Evolutionary conservation across 2,113 vertebrate species (phyloP).

Genomic region (Phasianus colchicus): DNA sequence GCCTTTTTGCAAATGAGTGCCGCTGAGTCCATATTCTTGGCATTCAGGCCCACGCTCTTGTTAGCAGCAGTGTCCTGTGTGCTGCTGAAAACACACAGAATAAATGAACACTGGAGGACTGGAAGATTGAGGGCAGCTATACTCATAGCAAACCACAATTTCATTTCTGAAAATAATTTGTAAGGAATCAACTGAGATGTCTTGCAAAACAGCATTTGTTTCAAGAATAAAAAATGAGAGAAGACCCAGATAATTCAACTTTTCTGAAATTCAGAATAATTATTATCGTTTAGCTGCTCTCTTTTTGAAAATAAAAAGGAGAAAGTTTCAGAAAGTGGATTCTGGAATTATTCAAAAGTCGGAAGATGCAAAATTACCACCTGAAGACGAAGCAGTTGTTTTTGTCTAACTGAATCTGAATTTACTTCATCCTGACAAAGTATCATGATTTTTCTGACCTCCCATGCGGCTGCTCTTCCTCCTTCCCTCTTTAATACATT

Average conservation of each 20-base stretch:
- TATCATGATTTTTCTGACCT: neutral
- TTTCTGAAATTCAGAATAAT: neutral
- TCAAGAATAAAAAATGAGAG: neutral
- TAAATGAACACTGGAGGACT: neutral
- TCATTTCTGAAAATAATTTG: neutral
- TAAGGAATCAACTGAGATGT: neutral
- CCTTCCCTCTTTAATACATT: neutral
- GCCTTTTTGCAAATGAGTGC: neutral
- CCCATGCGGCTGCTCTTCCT: rapidly evolving
- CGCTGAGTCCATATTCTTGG: neutral
- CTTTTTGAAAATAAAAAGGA: neutral
- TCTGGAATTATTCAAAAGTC: neutral
- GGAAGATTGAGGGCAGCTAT: neutral
- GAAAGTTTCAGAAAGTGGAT: neutral
- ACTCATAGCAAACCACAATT: neutral
- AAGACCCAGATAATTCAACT: neutral
- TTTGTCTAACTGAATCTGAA: neutral
- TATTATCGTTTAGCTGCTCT: neutral
- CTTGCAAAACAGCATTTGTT: neutral
- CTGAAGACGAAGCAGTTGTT: neutral
- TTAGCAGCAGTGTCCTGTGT: neutral
- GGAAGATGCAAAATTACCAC: neutral
- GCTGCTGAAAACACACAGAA: neutral
- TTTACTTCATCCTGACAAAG: neutral
- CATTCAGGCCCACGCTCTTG: neutral